phyloP scores from a whole-genome alignment of 1,140 invertebrate genomes.

The Brachionus koreanus region DNA sequence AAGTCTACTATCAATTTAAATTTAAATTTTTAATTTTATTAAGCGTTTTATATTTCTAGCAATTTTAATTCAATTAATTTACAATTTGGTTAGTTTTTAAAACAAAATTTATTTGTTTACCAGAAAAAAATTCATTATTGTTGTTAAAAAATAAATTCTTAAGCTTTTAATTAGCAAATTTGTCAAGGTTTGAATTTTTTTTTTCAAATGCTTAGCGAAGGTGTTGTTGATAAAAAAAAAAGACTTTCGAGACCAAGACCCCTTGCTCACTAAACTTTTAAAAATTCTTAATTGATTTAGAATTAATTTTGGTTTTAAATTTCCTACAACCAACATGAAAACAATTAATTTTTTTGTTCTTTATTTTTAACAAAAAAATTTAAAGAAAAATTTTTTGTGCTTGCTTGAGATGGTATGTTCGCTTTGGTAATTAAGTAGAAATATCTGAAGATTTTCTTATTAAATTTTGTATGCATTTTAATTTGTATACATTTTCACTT shows the following conservation, averaged over 20 bases:
- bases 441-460: conserved; percentile 13
- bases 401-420: background rate
- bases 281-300: conserved; percentile 16
- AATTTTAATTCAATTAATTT: conserved; percentile 1
- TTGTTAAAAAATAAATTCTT: conserved; percentile 14
- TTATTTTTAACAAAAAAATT: background rate
- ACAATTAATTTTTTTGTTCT: conserved; percentile 16
- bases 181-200: conserved; percentile 31
- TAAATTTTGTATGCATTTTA: background rate
- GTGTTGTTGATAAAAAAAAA: conserved; percentile 10
- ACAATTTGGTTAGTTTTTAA: background rate
- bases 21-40: background rate
- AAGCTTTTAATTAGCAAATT: conserved; percentile 10
- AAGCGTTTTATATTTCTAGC: background rate
- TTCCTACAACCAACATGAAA: background rate
- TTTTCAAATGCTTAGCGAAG: background rate
- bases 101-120: conserved; percentile 34
- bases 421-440: background rate
- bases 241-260: background rate
- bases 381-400: background rate
- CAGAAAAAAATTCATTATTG: conserved; percentile 5
- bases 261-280: background rate
- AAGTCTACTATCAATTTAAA: background rate
- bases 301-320: conserved; percentile 32
- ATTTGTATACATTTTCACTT: background rate